Conservation (phyloP, 2,888 invertebrate species). For the Netelia inedita region DNA sequence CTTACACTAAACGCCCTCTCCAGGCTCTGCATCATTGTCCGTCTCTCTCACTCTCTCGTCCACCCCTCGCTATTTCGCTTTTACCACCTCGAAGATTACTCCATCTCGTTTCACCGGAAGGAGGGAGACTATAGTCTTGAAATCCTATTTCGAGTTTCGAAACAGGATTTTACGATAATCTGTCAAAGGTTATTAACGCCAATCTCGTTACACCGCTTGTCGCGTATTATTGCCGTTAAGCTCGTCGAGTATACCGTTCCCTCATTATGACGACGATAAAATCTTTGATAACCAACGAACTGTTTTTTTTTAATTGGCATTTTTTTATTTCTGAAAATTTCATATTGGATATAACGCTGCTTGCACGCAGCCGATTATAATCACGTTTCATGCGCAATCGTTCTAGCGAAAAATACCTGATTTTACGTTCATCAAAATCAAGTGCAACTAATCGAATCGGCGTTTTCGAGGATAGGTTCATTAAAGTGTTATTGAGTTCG, state of each 20-base stretch:
- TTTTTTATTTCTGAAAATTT: neutral
- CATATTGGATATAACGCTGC: neutral
- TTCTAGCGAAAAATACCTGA: neutral
- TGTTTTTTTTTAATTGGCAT: neutral
- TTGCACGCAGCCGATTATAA: neutral
- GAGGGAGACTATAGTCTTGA: conserved; percentile 17
- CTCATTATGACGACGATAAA: conserved; percentile 3
- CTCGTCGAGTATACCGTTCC: neutral
- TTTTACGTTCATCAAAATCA: neutral
- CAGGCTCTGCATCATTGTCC: conserved; percentile 10
- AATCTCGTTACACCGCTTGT: conserved; percentile 42
- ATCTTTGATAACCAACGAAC: conserved; percentile 5
- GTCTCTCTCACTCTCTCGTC: conserved; percentile 13
- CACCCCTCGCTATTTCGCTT: conserved; percentile 23
- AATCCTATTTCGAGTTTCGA: too few relatives aligned
- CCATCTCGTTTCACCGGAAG: conserved; percentile 29
- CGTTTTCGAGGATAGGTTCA: too few relatives aligned
- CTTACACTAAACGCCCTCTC: conserved; percentile 57
- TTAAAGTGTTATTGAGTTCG: too few relatives aligned
- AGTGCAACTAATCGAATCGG: too few relatives aligned
- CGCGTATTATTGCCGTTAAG: conserved; percentile 10
- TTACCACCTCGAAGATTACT: conserved; percentile 23
- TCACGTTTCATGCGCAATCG: neutral
- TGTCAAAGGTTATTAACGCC: conserved; percentile 62
- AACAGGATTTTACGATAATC: conserved; percentile 58